Conservation (phyloP, 2,797 vertebrate genomes). For the Chelmon rostratus region DNA sequence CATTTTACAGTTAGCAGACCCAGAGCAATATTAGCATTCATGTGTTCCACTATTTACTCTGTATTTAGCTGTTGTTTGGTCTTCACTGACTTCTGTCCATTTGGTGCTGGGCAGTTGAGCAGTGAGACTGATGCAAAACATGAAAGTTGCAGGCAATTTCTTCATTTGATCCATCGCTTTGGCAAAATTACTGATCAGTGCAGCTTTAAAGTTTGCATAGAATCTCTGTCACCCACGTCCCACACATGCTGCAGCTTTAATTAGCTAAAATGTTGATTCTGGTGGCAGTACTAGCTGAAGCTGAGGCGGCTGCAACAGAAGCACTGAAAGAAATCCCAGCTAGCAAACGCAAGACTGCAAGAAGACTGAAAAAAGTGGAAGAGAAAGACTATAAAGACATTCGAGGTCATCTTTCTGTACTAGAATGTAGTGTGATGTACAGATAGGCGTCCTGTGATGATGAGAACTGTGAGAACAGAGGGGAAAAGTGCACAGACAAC, state of each 20-base stretch:
- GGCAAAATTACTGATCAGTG: not conserved
- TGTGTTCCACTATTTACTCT: too few species aligned
- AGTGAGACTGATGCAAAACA: too few species aligned
- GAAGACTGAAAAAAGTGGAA: not conserved
- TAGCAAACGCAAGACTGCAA: not conserved
- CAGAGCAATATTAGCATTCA: too few species aligned
- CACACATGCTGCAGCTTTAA: too few species aligned
- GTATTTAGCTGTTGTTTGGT: too few species aligned
- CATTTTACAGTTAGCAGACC: not conserved
- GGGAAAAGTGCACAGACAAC: conserved; percentile 31
- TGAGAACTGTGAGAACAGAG: conserved; percentile 30
- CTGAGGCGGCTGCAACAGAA: not conserved
- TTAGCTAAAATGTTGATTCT: not conserved
- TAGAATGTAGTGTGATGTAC: conserved; percentile 20
- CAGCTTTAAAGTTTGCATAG: not conserved
- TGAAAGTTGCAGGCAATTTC: too few species aligned
- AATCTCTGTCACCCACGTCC: not conserved
- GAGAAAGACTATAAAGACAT: not conserved
- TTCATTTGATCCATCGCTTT: too few species aligned
- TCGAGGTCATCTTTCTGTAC: conserved; percentile 6
- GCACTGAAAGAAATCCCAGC: not conserved
- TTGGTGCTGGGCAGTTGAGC: too few species aligned
- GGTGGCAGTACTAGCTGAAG: not conserved
- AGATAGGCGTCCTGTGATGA: conserved; percentile 38
- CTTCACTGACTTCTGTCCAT: too few species aligned